Base-by-base conservation (phyloP, 2,113 vertebrate species). In the Pleuronectes platessa region DNA sequence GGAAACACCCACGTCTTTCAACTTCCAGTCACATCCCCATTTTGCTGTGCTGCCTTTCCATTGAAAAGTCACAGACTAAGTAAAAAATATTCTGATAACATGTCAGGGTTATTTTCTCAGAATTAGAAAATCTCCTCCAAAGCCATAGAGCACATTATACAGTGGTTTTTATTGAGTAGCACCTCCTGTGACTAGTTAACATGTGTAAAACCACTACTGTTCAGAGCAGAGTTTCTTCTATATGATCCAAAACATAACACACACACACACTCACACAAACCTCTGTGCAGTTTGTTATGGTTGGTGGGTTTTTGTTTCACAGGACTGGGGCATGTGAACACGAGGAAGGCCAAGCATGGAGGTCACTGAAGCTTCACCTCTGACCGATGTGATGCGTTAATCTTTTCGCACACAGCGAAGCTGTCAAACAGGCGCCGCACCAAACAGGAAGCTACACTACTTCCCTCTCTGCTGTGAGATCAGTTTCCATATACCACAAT, bases 321-420 rank as follows among this genome's bases (percentile, higher is more conserved):
- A 76, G 62, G 69, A 66, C 40, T 17, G 65, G 85, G 87, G 24
- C 89, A 80, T 90, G 90, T 90, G 91, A 93, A 86, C 73, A 79
- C 7, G 65, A 77, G 67, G 68, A 56, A 83, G 77, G 79, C 70
- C 75, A 61, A 62, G 24, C 49, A 73, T 27, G 23, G 55, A 83
- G 82, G 70, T 83, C 88, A 40, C 40, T 31, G 12, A 0, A 18
- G 23, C 26, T 42, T 85, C 63, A 86, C 82, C 88, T 89, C 82
- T 88, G 81, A 84, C 90, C 74, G 49, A 45, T 42, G 47, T 58
- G 17, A 73, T 35, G 37, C 78, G 84, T 88, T 68, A 11, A 81
- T 90, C 83, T 81, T 83, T 78, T 47, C 18, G 4, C 35, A 79
- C 42, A 59, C 2, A 0, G 42, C 11, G 31, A 61, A n/a, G 47